These are phyloP conservation scores for Perca fluviatilis DNA, from an alignment of 2,113 vertebrate genomes.

Conservation along the genomic window DNA sequence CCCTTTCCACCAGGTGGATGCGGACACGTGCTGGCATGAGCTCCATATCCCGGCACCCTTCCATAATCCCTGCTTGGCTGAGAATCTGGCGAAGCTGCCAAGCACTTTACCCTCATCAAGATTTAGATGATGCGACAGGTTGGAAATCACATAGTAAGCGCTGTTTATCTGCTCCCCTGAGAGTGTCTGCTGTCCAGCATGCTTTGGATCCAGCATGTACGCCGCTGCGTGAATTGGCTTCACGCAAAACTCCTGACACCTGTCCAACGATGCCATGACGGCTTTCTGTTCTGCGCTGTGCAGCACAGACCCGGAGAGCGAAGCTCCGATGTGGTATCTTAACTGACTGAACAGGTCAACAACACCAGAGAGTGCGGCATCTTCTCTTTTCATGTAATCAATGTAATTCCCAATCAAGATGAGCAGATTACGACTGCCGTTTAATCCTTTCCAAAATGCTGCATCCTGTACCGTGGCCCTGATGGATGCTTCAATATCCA, in stretches of 20 bases:
- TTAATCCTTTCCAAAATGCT: slow-evolving; percentile 62
- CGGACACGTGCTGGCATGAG: slow-evolving; percentile 63
- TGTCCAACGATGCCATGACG: slow-evolving; percentile 46
- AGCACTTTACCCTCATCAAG: slow-evolving; percentile 68
- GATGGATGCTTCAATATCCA: slow-evolving; percentile 42
- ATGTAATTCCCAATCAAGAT: slow-evolving; percentile 54
- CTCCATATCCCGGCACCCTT: slow-evolving; percentile 65
- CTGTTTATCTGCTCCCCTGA: slow-evolving; percentile 62
- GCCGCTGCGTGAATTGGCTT: slow-evolving; percentile 67
- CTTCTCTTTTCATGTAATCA: slow-evolving; percentile 49
- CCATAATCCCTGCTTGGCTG: slow-evolving; percentile 66
- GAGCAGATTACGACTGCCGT: slow-evolving; percentile 53
- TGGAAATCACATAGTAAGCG: slow-evolving; percentile 60
- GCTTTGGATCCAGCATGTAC: slow-evolving; percentile 73
- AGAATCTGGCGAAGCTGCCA: slow-evolving; percentile 64
- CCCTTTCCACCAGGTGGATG: slow-evolving; percentile 70
- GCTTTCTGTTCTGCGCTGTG: slow-evolving; percentile 49
- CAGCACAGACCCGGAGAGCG: slow-evolving; percentile 54
- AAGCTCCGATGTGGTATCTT: slow-evolving; percentile 33
- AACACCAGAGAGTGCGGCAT: slow-evolving; percentile 42
- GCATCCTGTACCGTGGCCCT: slow-evolving; percentile 46
- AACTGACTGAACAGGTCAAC: slow-evolving; percentile 58
- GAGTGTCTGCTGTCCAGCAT: slow-evolving; percentile 55
- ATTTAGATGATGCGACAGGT: slow-evolving; percentile 59
- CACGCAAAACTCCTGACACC: slow-evolving; percentile 61